Conservation (phyloP, 2,888 invertebrate species). For the Drosophila multiciliata region DNA sequence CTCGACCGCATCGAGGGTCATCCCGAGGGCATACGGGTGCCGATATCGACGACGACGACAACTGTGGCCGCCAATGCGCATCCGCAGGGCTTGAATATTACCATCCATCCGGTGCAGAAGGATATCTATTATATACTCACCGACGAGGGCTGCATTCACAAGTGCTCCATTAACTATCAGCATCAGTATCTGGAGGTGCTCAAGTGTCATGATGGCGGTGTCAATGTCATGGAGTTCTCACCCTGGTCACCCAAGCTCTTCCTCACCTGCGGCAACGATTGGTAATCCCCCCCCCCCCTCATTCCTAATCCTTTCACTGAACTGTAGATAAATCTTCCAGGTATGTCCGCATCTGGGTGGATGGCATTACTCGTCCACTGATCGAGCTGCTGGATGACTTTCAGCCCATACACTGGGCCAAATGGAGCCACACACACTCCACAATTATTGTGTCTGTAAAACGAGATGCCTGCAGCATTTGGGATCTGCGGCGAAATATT, state of each 20-base stretch:
- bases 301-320: too few species aligned
- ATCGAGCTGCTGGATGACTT: slow-evolving; percentile 86
- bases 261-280: slow-evolving; percentile 92
- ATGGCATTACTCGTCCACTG: slow-evolving; percentile 88
- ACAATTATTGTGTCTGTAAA: slow-evolving; percentile 90
- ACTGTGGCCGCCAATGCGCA: slow-evolving; percentile 86
- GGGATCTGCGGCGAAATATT: slow-evolving; percentile 92
- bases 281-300: slow-evolving; percentile 81
- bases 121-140: slow-evolving; percentile 92
- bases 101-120: slow-evolving; percentile 87
- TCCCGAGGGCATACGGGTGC: slow-evolving; percentile 86
- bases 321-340: slow-evolving; percentile 45
- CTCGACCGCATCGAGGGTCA: slow-evolving; percentile 89
- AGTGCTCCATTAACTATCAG: slow-evolving; percentile 92
- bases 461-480: slow-evolving; percentile 89
- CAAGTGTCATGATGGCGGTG: slow-evolving; percentile 92
- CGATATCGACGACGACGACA: slow-evolving; percentile 24
- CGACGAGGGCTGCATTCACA: slow-evolving; percentile 93
- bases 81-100: slow-evolving; percentile 88
- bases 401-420: slow-evolving; percentile 87
- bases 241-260: slow-evolving; percentile 90
- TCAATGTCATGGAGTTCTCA: slow-evolving; percentile 90
- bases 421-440: slow-evolving; percentile 91
- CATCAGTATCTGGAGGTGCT: slow-evolving; percentile 90
- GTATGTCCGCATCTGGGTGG: slow-evolving; percentile 90